Percentiles rank a stretch among this genome's conserved stretches.
Conservation (phyloP, 1,140 invertebrate species). For the Zaprionus taronus region DNA sequence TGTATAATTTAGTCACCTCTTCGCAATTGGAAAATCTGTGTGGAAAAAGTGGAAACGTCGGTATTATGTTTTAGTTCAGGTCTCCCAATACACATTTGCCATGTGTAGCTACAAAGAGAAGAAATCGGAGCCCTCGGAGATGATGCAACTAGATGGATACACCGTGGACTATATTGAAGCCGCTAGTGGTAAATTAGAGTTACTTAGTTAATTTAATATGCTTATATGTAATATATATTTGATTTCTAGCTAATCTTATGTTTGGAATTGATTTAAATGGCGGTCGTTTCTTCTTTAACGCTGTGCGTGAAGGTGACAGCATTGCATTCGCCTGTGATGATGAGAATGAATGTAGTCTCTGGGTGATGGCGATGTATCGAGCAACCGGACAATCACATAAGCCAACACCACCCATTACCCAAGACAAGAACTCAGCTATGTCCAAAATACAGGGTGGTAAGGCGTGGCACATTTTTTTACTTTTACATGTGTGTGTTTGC, state of each 20-base stretch:
- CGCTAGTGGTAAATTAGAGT: conserved; percentile 87
- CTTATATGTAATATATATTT: conserved; percentile 1
- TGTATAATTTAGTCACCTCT: conserved; percentile 90
- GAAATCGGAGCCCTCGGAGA: conserved; percentile 99
- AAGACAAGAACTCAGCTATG: conserved; percentile 93
- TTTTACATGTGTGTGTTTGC: no score
- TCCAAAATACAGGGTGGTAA: conserved; percentile 93
- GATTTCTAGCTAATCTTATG: conserved; percentile 92
- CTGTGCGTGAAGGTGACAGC: conserved; percentile 98
- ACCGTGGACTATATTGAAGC: conserved; percentile 99
- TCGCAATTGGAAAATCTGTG: conserved; percentile 97
- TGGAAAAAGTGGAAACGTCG: conserved; percentile 99
- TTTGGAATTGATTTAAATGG: conserved; percentile 95
- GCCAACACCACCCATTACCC: conserved; percentile 96
- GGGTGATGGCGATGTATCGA: conserved; percentile 99
- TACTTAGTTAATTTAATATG: not conserved
- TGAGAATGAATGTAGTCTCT: conserved; percentile 98
- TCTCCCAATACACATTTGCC: conserved; percentile 99
- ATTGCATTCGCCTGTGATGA: conserved; percentile 98
- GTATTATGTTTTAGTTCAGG: conserved; percentile 99
- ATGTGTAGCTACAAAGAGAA: conserved; percentile 99
- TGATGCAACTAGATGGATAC: conserved; percentile 99
- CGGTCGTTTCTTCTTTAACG: conserved; percentile 98
- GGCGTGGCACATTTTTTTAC: conserved; percentile 1
- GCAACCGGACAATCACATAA: conserved; percentile 99